phyloP scores from a whole-genome alignment of 37 sponge, comb jelly and placozoan species.

The Petrosia ficiformis region DNA sequence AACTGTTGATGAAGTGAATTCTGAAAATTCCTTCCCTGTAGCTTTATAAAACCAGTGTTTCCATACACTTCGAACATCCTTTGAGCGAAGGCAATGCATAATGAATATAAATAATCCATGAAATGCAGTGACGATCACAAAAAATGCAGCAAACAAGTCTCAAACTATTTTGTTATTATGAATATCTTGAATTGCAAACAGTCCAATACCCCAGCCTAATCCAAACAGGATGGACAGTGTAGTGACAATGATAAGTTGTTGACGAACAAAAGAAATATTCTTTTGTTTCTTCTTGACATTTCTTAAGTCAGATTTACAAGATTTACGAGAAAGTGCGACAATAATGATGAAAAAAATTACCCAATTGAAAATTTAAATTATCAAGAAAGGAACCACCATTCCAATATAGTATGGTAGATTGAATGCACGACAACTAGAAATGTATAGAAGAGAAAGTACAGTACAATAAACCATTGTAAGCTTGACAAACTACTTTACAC shows the following conservation, averaged over 20 bases:
- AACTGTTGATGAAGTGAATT: neutral
- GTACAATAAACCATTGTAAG: neutral
- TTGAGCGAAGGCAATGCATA: constrained; percentile 28
- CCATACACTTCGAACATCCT: constrained; percentile 37
- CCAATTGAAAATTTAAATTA: constrained; percentile 7
- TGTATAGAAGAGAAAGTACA: too few species aligned
- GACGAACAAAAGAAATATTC: neutral
- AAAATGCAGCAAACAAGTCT: constrained; percentile 11
- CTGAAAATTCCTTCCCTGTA: constrained; percentile 8
- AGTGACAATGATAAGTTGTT: constrained; percentile 6
- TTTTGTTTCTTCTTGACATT: neutral
- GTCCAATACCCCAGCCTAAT: constrained; percentile 31
- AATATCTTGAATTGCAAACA: constrained; percentile 16
- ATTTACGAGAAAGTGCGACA: neutral
- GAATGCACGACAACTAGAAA: constrained; percentile 8
- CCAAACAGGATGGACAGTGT: constrained; percentile 35
- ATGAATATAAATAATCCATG: constrained; percentile 40
- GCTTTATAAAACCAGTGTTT: neutral
- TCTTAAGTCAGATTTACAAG: neutral
- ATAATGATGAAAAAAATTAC: neutral
- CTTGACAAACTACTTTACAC: too few species aligned
- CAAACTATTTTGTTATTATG: neutral
- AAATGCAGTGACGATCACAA: constrained; percentile 28
- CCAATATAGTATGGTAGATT: constrained; percentile 2
- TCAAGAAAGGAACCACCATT: neutral